phyloP scores from a whole-genome alignment of 2,113 vertebrate genomes.

The Pterocles gutturalis region DNA sequence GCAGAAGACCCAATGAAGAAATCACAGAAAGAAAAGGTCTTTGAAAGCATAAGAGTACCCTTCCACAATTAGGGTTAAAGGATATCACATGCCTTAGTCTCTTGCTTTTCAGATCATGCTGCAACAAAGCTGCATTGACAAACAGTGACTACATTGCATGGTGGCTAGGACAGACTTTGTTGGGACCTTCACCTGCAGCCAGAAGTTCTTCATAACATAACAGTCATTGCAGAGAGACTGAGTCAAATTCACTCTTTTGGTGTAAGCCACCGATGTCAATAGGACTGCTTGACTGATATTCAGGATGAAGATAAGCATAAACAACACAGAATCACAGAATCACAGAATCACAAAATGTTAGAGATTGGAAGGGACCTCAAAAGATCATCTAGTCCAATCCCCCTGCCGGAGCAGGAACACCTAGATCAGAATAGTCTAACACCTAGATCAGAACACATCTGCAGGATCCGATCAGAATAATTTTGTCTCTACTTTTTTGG shows the following conservation, averaged over 20 bases:
- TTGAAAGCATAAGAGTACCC: background rate
- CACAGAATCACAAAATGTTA: too few species aligned
- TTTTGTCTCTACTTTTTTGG: background rate
- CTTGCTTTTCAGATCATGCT: background rate
- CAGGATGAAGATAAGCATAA: background rate
- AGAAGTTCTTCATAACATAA: background rate
- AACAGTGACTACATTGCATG: background rate
- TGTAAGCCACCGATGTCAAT: background rate
- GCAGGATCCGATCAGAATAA: background rate
- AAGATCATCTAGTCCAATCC: too few species aligned
- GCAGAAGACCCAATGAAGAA: background rate
- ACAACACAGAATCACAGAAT: too few species aligned
- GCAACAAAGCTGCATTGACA: rapidly evolving
- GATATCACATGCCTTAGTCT: background rate
- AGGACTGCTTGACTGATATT: background rate
- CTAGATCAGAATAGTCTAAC: too few species aligned
- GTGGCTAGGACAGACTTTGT: background rate
- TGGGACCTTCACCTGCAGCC: background rate
- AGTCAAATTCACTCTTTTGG: background rate
- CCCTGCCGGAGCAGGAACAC: too few species aligned
- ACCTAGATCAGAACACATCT: too few species aligned
- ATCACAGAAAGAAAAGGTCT: background rate
- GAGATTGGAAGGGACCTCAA: too few species aligned
- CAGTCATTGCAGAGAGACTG: background rate
- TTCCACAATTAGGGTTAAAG: background rate